phyloP scores from a whole-genome alignment of 2,797 vertebrate genomes.

The Lemur catta region DNA sequence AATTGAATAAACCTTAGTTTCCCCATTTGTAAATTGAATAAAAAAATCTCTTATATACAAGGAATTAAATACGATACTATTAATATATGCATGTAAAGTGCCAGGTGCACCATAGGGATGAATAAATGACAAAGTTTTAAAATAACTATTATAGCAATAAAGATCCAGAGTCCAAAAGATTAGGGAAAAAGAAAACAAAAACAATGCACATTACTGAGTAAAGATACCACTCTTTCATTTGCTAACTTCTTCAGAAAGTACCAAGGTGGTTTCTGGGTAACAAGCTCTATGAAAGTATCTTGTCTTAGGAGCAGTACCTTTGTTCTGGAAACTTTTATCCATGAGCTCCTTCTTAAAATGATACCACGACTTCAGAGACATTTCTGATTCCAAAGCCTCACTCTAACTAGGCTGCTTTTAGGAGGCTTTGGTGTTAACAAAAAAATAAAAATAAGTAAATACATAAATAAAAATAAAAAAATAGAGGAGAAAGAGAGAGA shows the following conservation, averaged over 20 bases:
- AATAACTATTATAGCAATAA: neutral
- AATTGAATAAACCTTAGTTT: neutral
- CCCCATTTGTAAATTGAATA: neutral
- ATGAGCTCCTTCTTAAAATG: constrained; percentile 28
- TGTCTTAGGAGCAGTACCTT: neutral
- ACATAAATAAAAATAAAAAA: neutral
- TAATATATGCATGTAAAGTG: neutral
- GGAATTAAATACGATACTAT: neutral
- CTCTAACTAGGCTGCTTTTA: constrained; percentile 20
- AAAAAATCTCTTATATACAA: neutral
- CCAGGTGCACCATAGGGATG: neutral
- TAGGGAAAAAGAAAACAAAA: neutral
- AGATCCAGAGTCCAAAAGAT: neutral
- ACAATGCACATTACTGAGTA: neutral
- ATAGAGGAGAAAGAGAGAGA: neutral
- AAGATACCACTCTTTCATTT: neutral
- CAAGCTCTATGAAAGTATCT: neutral
- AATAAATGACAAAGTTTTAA: constrained; percentile 14
- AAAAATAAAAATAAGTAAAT: neutral
- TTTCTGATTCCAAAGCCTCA: constrained; percentile 10
- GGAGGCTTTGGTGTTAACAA: neutral
- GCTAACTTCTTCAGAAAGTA: constrained; percentile 3
- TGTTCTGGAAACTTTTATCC: constrained; percentile 26
- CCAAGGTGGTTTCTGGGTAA: neutral
- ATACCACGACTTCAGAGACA: neutral